Percentiles rank a stretch among this genome's conserved stretches.
Conservation (phyloP, 2,888 invertebrate species). For the Formica aserva region DNA sequence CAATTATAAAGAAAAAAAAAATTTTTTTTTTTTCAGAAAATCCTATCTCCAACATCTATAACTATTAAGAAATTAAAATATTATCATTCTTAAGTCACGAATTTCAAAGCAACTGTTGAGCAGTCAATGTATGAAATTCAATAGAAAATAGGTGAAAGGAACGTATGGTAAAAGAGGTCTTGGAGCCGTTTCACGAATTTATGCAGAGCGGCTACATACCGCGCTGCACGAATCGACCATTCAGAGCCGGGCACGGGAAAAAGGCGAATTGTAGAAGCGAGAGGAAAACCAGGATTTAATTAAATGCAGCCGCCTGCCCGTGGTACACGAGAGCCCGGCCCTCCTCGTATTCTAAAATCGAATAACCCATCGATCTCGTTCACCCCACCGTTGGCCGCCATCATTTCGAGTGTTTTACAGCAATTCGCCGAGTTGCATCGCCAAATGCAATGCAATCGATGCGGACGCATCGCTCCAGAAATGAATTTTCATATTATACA, state of each 20-base stretch:
- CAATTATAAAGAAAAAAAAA: neutral
- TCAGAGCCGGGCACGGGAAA: constrained; percentile 18
- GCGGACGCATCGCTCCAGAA: constrained; percentile 38
- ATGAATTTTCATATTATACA: constrained; percentile 45
- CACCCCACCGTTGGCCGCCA: constrained; percentile 41
- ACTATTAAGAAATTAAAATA: neutral
- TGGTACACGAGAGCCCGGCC: constrained; percentile 27
- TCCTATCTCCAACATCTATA: neutral
- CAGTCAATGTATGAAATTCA: constrained; percentile 8
- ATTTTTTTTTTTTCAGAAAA: neutral
- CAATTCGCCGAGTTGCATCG: constrained; percentile 56
- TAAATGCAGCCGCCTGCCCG: constrained; percentile 68
- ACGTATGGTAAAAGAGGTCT: constrained; percentile 18
- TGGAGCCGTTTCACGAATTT: constrained; percentile 39
- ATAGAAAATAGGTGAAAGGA: constrained; percentile 4
- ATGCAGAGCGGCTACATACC: constrained; percentile 39
- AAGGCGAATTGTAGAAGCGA: constrained; percentile 49
- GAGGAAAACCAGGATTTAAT: constrained; percentile 72
- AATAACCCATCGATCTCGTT: constrained; percentile 68
- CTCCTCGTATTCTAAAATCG: constrained; percentile 61
- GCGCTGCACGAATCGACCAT: constrained; percentile 36
- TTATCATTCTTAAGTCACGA: neutral
- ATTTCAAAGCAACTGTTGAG: neutral
- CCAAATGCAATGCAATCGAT: constrained; percentile 36
- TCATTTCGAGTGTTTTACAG: constrained; percentile 60